phyloP scores from a whole-genome alignment of 2,888 invertebrate species.

The Sycophila texana region DNA sequence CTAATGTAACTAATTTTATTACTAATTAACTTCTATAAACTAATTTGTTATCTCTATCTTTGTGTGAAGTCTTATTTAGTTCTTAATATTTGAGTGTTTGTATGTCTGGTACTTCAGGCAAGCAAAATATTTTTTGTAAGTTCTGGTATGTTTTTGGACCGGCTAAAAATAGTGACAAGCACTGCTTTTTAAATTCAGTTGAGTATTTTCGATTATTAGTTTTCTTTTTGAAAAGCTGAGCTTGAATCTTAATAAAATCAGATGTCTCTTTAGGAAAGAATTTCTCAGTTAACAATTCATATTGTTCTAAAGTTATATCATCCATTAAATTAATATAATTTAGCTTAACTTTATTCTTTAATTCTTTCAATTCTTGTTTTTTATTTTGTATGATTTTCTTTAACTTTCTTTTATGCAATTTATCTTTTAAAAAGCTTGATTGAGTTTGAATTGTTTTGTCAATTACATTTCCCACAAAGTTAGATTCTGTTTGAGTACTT shows the following conservation, averaged over 20 bases:
- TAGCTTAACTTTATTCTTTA: conserved; percentile 40
- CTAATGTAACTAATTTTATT: conserved; percentile 26
- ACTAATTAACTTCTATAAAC: conserved; percentile 12
- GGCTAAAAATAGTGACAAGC: conserved; percentile 39
- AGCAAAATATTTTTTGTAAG: conserved; percentile 54
- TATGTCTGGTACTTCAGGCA: conserved; percentile 47
- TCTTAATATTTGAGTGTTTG: conserved; percentile 49
- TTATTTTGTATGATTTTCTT: conserved; percentile 48
- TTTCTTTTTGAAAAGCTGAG: conserved; percentile 52
- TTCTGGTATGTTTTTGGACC: conserved; percentile 51
- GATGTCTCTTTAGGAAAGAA: conserved; percentile 55
- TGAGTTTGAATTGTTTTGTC: conserved; percentile 40
- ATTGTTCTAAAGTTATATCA: conserved; percentile 52
- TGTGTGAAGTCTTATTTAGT: conserved; percentile 23
- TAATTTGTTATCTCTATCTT: conserved; percentile 36
- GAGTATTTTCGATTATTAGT: conserved; percentile 41
- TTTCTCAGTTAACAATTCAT: conserved; percentile 53
- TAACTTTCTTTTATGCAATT: conserved; percentile 45
- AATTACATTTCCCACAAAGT: conserved; percentile 22
- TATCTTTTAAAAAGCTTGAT: conserved; percentile 45
- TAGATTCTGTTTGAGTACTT: conserved; percentile 25
- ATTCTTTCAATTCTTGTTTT: conserved; percentile 39
- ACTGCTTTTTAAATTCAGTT: conserved; percentile 47
- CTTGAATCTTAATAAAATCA: conserved; percentile 55
- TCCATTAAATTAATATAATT: conserved; percentile 44